Percentiles rank a stretch among this genome's conserved stretches.
Conservation (phyloP, 2,113 vertebrate genomes). For the Caloenas nicobarica region DNA sequence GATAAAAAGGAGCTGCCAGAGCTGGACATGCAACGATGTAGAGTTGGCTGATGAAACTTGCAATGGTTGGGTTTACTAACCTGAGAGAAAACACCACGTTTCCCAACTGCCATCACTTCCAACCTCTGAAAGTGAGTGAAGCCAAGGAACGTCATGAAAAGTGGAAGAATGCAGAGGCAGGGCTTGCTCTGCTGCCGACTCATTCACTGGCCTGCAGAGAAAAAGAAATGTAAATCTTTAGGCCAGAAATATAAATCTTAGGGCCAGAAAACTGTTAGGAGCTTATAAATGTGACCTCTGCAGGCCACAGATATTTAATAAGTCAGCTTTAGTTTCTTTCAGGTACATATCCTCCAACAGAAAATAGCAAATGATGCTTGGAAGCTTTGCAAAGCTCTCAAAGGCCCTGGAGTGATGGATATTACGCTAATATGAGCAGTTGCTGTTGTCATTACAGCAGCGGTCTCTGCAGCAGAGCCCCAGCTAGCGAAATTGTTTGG, state of each 20-base stretch:
- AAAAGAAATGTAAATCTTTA: no score
- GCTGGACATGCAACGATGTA: neutral
- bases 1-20: neutral
- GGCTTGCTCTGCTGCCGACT: neutral
- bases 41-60: neutral
- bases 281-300: neutral
- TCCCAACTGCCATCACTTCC: neutral
- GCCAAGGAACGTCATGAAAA: neutral
- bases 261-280: neutral
- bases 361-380: neutral
- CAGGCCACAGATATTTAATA: neutral
- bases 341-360: neutral
- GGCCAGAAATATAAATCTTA: neutral
- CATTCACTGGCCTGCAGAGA: neutral
- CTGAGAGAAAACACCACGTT: neutral
- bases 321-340: neutral
- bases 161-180: neutral
- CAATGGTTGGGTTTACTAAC: neutral
- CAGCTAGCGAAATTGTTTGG: neutral
- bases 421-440: neutral
- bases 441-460: neutral
- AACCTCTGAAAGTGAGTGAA: neutral
- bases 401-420: neutral
- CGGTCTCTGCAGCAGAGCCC: neutral
- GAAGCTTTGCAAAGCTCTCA: neutral